Conservation (phyloP, 2,113 vertebrate species). For the Hippocampus barbouri region DNA sequence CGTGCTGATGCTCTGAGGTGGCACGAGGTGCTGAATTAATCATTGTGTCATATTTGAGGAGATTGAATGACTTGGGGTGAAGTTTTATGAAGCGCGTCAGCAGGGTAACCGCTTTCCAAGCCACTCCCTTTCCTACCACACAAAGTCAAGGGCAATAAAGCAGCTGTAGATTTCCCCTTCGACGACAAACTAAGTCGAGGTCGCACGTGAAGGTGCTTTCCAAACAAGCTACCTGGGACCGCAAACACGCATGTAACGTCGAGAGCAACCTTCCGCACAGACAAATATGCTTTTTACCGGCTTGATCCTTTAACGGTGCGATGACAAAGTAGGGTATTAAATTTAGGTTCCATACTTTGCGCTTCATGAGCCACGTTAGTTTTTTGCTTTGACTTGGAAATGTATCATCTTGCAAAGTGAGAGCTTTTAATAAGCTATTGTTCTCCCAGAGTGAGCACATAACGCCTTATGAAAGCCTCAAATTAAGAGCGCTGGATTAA, state of each 20-base stretch:
- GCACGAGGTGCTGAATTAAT: slow-evolving; percentile 54
- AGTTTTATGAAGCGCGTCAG: slow-evolving; percentile 28
- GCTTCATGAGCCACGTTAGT: neutral
- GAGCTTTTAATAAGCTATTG: slow-evolving; percentile 3
- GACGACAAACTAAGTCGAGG: neutral
- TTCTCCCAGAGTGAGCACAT: slow-evolving; percentile 1
- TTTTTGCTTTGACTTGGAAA: slow-evolving; percentile 6
- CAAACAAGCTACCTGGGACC: neutral
- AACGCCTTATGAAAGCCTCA: neutral
- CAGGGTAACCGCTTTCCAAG: slow-evolving; percentile 7
- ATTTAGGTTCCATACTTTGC: slow-evolving; percentile 1
- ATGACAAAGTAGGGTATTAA: slow-evolving; percentile 1
- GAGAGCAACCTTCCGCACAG: neutral
- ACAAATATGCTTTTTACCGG: neutral
- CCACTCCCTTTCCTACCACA: neutral
- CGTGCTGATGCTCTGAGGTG: slow-evolving; percentile 30
- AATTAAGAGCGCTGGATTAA: neutral
- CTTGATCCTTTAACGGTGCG: neutral
- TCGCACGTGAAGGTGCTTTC: neutral
- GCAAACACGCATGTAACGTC: neutral
- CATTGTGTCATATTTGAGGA: slow-evolving; percentile 56
- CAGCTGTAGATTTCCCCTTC: neutral
- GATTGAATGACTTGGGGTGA: slow-evolving; percentile 31
- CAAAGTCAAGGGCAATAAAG: neutral
- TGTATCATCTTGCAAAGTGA: neutral